Base-by-base conservation (phyloP, 2,113 vertebrate genomes). In the Pollachius pollachius region DNA sequence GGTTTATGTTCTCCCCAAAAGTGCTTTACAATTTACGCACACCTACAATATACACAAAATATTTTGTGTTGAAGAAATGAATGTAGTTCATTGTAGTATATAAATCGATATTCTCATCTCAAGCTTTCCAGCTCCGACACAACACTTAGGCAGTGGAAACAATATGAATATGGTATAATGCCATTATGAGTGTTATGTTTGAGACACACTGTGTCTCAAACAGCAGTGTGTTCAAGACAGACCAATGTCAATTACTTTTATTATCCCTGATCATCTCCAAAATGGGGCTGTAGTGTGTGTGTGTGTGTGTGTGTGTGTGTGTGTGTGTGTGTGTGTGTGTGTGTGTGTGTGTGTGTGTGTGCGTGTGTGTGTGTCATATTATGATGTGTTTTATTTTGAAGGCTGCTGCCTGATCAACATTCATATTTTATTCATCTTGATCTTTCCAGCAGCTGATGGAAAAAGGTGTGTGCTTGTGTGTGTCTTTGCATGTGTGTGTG, bases 401-500 rank as follows among this genome's bases (percentile, higher is more conserved):
- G 52, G 25, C 56, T 60, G 67, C 72, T 72, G 70, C 68, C 8
- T 73, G 64, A 82, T 83, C 52, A 74, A 73, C 62, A 69, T 30
- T 61, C 73, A 79, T 83, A 81, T 84, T 85, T 84, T 84, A 82
- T 86, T 87, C 75, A 85, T 87, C 71, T 60, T 54, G 68, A 75
- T 27, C 62, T 52, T 69, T 62, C 62, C 69, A 77, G 69, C 30
- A 37, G 61, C 71, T 76, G 83, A 73, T 84, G 71, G 73, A 81
- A 75, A 81, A 68, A 59, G 67, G 62, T 64, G 59, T 62, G 21
- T 69, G 72, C 19, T 56, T 16, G 41, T 30, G 48, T 62, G 16
- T 64, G 62, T 15, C 21, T 41, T 30, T 64, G 27, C 18, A 23
- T 76, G 57, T 67, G 72, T 70, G 23, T 72, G 62, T 67, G 62